Evolutionary conservation across 1,140 invertebrate species (phyloP).

Genomic region (Aphaenogaster ashmeadi): DNA sequence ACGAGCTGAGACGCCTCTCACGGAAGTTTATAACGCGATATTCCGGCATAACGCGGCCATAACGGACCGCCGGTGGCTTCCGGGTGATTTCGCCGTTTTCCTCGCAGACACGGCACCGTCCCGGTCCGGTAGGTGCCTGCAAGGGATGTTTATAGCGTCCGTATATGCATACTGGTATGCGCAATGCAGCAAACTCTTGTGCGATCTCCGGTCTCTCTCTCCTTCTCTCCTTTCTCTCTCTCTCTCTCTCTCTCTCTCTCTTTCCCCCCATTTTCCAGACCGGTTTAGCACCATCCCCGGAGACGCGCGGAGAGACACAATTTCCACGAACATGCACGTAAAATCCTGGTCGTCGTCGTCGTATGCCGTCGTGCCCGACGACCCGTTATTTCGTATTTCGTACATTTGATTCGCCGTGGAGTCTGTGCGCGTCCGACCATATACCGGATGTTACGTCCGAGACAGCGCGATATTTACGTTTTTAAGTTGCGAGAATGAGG

Average conservation of each 20-base stretch:
- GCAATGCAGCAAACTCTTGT: conserved; percentile 42
- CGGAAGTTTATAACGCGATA: conserved; percentile 63
- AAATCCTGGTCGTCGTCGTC: conserved; percentile 48
- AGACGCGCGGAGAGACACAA: conserved; percentile 57
- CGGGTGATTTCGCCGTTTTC: conserved; percentile 67
- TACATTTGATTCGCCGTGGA: conserved; percentile 45
- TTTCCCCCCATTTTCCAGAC: conserved; percentile 7
- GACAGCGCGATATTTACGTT: conserved; percentile 26
- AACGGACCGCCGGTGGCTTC: conserved; percentile 62
- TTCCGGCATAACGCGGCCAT: conserved; percentile 55
- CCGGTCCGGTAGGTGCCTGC: conserved; percentile 43
- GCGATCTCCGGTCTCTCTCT: conserved; percentile 33
- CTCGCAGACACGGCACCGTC: conserved; percentile 47
- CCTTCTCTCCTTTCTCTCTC: background rate
- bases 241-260: background rate
- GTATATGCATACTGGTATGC: conserved; percentile 48
- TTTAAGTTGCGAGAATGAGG: background rate
- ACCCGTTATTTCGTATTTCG: conserved; percentile 61
- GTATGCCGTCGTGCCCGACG: conserved; percentile 18
- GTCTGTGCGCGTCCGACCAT: background rate
- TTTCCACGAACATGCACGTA: conserved; percentile 52
- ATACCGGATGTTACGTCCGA: background rate
- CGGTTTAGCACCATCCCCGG: conserved; percentile 48
- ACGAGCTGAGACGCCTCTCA: conserved; percentile 48
- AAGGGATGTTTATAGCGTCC: conserved; percentile 61